A percentile compares a stretch with the other conserved stretches of the same genome.
Conservation (phyloP, 2,797 vertebrate genomes). For the Limosa lapponica region DNA sequence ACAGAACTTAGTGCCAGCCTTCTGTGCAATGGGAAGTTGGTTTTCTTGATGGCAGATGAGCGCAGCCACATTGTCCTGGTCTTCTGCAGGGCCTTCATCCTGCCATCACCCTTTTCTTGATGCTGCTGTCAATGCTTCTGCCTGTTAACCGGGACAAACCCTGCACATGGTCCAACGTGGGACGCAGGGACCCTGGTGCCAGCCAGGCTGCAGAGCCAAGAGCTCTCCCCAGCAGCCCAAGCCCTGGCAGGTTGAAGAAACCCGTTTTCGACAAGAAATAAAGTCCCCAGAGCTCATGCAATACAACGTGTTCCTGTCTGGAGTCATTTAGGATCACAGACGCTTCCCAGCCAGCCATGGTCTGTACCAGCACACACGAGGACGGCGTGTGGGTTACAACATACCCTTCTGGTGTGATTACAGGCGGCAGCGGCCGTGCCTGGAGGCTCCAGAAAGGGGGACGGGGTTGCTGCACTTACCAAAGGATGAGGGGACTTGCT, state of each 20-base stretch:
- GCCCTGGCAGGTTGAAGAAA: not conserved
- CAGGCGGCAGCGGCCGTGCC: accelerated
- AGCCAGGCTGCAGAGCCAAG: not conserved
- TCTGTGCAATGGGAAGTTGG: accelerated
- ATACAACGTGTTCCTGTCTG: not conserved
- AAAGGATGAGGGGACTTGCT: accelerated
- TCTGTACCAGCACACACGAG: not conserved
- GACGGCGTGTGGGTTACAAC: not conserved
- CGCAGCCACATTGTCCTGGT: not conserved
- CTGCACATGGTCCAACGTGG: accelerated
- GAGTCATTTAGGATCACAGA: not conserved
- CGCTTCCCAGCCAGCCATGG: not conserved
- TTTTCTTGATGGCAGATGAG: not conserved
- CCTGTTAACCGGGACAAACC: not conserved
- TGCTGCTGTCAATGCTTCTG: not conserved
- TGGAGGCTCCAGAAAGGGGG: not conserved
- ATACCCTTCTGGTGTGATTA: not conserved
- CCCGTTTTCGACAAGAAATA: not conserved
- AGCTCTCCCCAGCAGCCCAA: not conserved
- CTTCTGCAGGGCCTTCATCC: not conserved
- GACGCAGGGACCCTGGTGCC: not conserved
- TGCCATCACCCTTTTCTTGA: not conserved
- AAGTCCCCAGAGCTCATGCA: not conserved
- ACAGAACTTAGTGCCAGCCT: not conserved
- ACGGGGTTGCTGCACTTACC: not conserved